A percentile compares a stretch with the other conserved stretches of the same genome.
Evolutionary conservation across 2,113 vertebrate genomes (phyloP).

Genomic region (Platycercus adscitus): DNA sequence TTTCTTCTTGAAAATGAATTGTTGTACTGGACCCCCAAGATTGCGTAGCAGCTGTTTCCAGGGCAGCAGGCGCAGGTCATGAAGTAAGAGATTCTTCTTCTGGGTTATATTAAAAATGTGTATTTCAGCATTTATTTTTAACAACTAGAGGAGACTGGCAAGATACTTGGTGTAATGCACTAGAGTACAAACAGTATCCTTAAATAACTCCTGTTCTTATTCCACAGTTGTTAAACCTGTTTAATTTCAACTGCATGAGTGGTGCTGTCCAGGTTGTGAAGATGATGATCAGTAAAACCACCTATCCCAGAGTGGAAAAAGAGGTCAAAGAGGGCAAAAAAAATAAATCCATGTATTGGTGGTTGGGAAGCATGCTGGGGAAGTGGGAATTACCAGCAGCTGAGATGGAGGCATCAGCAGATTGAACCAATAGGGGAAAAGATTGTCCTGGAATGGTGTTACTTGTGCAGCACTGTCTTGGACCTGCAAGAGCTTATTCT

Average conservation of each 20-base stretch:
- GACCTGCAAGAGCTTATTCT: background rate
- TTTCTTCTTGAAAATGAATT: background rate
- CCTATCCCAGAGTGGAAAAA: background rate
- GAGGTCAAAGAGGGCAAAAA: background rate
- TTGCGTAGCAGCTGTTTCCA: background rate
- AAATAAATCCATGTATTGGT: background rate
- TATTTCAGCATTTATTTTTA: constrained; percentile 23
- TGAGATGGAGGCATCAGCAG: background rate
- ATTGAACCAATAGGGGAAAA: background rate
- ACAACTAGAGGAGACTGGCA: background rate
- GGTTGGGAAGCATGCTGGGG: background rate
- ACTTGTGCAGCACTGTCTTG: background rate
- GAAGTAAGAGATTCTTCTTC: background rate
- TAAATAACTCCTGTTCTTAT: background rate
- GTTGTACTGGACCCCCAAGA: background rate
- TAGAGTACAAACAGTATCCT: background rate
- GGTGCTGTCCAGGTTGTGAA: background rate
- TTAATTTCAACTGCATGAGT: background rate
- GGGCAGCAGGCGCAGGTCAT: background rate
- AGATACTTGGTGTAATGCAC: background rate
- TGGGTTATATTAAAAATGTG: background rate
- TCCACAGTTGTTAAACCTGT: background rate
- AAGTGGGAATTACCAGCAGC: background rate
- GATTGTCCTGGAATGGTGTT: background rate
- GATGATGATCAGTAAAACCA: background rate